phyloP scores from a whole-genome alignment of 2,797 vertebrate species.

The Caiman crocodilus region DNA sequence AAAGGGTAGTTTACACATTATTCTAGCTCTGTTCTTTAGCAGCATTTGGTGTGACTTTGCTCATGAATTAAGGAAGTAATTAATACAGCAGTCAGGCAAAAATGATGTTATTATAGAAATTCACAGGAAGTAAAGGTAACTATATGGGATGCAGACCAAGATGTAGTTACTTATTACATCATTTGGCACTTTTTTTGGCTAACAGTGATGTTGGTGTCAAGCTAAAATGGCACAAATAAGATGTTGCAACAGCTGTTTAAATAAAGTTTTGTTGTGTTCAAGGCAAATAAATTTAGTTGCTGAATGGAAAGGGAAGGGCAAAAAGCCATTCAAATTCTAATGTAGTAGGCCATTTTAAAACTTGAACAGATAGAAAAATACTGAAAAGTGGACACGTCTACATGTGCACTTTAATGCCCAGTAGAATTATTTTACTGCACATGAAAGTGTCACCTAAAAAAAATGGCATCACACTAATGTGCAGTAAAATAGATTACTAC shows the following conservation, averaged over 20 bases:
- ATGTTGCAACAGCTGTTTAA: conserved; percentile 49
- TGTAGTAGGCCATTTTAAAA: not conserved
- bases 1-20: not conserved
- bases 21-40: conserved; percentile 16
- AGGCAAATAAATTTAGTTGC: not conserved
- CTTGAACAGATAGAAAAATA: not conserved
- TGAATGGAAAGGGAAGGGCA: not conserved
- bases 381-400: not conserved
- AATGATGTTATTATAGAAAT: too few species aligned
- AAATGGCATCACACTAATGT: too few species aligned
- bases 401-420: too few species aligned
- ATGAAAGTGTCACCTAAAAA: too few species aligned
- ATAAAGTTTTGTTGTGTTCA: conserved; percentile 44
- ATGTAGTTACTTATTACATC: too few species aligned
- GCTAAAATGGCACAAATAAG: conserved; percentile 18
- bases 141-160: too few species aligned
- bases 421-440: too few species aligned
- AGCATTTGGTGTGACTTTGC: not conserved
- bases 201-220: conserved; percentile 23
- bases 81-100: conserved; percentile 26
- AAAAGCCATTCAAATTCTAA: not conserved
- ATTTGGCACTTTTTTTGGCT: too few species aligned
- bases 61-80: conserved; percentile 43
- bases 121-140: too few species aligned
- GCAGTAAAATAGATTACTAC: too few species aligned